phyloP scores from a whole-genome alignment of 2,113 vertebrate genomes.

The Plectropomus leopardus region DNA sequence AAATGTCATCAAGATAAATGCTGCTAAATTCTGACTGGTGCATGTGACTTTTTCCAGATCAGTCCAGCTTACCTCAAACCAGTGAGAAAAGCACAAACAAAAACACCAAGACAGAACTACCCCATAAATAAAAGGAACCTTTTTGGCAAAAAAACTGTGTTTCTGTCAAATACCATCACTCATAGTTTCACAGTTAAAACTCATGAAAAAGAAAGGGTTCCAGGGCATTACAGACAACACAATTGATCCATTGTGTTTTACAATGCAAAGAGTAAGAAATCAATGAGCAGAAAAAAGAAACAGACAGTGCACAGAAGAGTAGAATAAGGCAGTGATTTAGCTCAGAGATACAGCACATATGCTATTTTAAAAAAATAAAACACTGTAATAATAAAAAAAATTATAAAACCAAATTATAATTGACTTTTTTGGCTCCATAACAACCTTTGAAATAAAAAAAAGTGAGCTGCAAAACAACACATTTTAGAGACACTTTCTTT shows the following conservation, averaged over 20 bases:
- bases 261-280: background rate
- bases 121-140: background rate
- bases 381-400: background rate
- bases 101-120: background rate
- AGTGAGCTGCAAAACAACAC: background rate
- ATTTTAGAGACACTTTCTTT: background rate
- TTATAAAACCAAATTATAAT: background rate
- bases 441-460: background rate
- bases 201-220: background rate
- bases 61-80: background rate
- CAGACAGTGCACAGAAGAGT: background rate
- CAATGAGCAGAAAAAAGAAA: background rate
- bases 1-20: background rate
- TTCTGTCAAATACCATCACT: background rate
- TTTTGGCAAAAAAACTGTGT: background rate
- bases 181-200: background rate
- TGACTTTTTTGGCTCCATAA: constrained; percentile 7
- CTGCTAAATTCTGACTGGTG: background rate
- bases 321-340: background rate
- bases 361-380: background rate
- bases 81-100: background rate
- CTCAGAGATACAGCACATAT: background rate
- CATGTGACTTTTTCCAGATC: background rate
- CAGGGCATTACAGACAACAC: background rate
- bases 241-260: background rate